Conservation (phyloP, 2,797 vertebrate genomes). For the Zonotrichia albicollis region DNA sequence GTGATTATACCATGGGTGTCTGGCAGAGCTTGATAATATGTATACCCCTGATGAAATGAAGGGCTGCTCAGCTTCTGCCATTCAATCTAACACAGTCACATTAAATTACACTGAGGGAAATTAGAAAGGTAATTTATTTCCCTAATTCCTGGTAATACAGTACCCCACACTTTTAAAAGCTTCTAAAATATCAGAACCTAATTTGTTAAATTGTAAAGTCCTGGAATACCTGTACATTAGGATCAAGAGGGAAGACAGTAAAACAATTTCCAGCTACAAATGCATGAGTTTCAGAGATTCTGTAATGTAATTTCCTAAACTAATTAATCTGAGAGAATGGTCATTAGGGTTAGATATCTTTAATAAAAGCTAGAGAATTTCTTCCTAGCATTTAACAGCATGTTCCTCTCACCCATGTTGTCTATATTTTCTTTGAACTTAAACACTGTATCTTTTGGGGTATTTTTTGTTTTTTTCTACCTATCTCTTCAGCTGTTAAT, state of each 20-base stretch:
- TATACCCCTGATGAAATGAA: neutral
- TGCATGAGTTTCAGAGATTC: neutral
- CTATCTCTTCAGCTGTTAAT: neutral
- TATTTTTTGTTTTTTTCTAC: accelerated
- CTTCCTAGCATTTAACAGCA: neutral
- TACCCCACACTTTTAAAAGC: neutral
- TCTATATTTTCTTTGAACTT: neutral
- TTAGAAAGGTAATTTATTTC: neutral
- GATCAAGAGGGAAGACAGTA: neutral
- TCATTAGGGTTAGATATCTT: neutral
- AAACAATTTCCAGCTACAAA: neutral
- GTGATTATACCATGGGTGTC: neutral
- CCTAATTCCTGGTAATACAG: neutral
- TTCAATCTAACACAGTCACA: neutral
- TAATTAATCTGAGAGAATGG: neutral
- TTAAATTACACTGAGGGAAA: neutral
- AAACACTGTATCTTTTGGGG: neutral
- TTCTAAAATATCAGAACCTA: neutral
- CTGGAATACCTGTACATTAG: neutral
- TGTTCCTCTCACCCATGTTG: accelerated
- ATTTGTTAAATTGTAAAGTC: neutral
- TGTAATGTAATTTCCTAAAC: neutral
- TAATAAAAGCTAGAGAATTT: neutral
- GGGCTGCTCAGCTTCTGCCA: neutral
- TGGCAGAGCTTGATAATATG: neutral